Conservation (phyloP, 2,888 invertebrate species). For the Pristionchus fissidentatus region DNA sequence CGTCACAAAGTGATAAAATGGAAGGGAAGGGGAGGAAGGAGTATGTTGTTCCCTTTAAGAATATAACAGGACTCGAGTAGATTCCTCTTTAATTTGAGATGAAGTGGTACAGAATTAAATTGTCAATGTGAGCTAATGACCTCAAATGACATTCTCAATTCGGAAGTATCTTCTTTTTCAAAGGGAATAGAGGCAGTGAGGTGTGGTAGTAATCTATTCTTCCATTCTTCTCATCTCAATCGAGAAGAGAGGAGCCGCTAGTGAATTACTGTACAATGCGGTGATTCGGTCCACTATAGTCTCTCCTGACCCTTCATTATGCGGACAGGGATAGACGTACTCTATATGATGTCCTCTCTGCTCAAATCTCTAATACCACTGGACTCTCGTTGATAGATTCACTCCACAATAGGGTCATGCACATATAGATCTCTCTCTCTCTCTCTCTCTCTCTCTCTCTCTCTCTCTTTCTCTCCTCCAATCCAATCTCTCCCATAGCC, state of each 20-base stretch:
- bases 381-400: background rate
- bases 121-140: background rate
- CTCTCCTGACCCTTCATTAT: slow-evolving; percentile 43
- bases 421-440: background rate
- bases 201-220: slow-evolving; percentile 33
- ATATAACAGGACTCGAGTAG: background rate
- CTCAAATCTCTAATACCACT: background rate
- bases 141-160: background rate
- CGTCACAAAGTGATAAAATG: slow-evolving; percentile 17
- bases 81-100: background rate
- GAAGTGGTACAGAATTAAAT: background rate
- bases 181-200: slow-evolving; percentile 6
- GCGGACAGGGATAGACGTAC: background rate
- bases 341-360: slow-evolving; percentile 12
- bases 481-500: slow-evolving; percentile 12
- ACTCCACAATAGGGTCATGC: background rate
- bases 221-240: background rate
- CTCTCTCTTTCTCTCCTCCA: background rate
- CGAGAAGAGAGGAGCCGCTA: background rate
- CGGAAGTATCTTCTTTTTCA: slow-evolving; percentile 35
- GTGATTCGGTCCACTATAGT: background rate
- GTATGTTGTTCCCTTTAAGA: slow-evolving; percentile 15
- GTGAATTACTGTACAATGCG: slow-evolving; percentile 4
- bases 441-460: background rate
- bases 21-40: background rate